Evolutionary conservation across 2,113 vertebrate genomes (phyloP), one percentile per base, ranked within the genome.

Genomic region (Platichthys stellatus): DNA sequence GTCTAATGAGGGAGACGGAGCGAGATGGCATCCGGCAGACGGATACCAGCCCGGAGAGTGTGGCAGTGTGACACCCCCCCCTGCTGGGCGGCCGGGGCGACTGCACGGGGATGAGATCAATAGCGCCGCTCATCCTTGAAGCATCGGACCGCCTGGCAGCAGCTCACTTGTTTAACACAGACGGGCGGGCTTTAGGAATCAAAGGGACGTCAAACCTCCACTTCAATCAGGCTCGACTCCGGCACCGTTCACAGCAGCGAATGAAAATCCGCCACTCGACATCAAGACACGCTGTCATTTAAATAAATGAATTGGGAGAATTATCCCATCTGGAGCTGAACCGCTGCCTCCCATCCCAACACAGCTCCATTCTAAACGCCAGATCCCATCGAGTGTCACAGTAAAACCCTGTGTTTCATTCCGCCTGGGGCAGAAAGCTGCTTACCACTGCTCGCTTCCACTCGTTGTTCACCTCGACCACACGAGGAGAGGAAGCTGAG

Each of bases 11-110:
- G 72, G 71, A 81, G 80, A 83, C 65, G 2, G 73, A 74, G 82
- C n/a, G 57, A 78, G 78, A 43, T 59, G 61, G 24, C 40, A 62
- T 81, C 65, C 72, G 56, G 64, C 12, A 47, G 70, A 84, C 23
- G n/a, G 78, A 76, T 66, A 61, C 84, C 6, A 82, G 72, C 74
- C 72, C 71, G 15, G n/a, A 23, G 60, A 1, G 80, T 77, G 26
- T 0, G 47, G 63, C 85, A 57, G 91, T 81, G 72, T 28, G 56
- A 82, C 86, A 85, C 8, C 88, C 58, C 93, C 92, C 89, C 91
- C 93, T 93, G 81, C 86, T 92, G 93, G 93, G 56, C 2, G 60
- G 23, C 21, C 0, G 4, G 2, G 8, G 67, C 51, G 26, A 81
- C 72, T 88, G 65, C 88, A 80, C 18, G 1, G 43, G 78, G 54